A percentile compares a stretch with the other conserved stretches of the same genome.
These are phyloP conservation scores for Heliocidaris tuberculata DNA, from an alignment of 35 echinoderm and acorn worm genomes.

Conservation along the genomic window DNA sequence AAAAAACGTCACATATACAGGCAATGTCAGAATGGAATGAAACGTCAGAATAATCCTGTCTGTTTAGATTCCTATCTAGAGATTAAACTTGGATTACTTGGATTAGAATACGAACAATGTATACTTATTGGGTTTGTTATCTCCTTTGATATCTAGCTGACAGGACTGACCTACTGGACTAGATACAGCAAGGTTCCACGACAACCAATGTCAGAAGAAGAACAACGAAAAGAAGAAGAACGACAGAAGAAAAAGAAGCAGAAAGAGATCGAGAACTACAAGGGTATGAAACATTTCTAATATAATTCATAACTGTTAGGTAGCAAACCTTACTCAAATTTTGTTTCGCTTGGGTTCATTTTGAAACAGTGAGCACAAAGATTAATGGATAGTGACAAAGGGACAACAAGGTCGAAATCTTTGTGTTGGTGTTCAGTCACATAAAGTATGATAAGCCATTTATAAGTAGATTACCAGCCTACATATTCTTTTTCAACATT, in stretches of 20 bases:
- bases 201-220: conserved; percentile 62
- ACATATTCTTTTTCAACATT: too few species aligned
- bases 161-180: conserved; percentile 83
- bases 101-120: not conserved
- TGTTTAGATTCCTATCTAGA: too few species aligned
- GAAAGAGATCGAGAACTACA: conserved; percentile 21
- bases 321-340: not conserved
- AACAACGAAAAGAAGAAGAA: conserved; percentile 33
- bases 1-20: too few species aligned
- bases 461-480: too few species aligned
- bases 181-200: conserved; percentile 51
- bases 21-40: too few species aligned
- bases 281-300: not conserved
- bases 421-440: not conserved
- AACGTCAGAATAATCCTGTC: too few species aligned
- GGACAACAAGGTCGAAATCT: not conserved
- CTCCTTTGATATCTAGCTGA: conserved; percentile 54
- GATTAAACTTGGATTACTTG: too few species aligned
- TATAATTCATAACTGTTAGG: not conserved
- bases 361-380: not conserved
- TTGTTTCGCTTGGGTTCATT: not conserved
- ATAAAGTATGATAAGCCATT: too few species aligned
- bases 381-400: not conserved
- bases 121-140: not conserved
- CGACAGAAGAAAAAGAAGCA: conserved; percentile 44